Conservation (phyloP, 2,113 vertebrate species). For the Austrofundulus limnaeus region DNA sequence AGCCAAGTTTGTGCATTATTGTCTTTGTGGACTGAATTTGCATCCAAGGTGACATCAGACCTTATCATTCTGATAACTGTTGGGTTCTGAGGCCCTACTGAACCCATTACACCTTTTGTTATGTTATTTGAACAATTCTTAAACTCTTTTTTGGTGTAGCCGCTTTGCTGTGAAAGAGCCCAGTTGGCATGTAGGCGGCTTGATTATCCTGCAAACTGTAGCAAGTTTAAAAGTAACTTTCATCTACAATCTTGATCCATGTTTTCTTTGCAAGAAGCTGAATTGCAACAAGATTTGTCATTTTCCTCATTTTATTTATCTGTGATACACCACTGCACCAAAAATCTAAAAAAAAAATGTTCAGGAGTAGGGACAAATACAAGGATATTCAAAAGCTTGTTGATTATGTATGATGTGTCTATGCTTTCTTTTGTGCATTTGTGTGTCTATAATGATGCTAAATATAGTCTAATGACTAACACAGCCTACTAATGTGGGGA, state of each 20-base stretch:
- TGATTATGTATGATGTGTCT: constrained; percentile 19
- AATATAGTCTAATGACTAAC: constrained; percentile 69
- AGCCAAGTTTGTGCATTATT: too few relatives aligned
- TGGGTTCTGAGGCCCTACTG: background rate
- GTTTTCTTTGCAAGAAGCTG: background rate
- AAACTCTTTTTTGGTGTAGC: too few relatives aligned
- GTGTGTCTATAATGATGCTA: constrained; percentile 43
- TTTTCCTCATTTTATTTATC: background rate
- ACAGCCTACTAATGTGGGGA: constrained; percentile 30
- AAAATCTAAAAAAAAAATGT: too few relatives aligned
- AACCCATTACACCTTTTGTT: background rate
- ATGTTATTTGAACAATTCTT: background rate
- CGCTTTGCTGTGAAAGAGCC: background rate
- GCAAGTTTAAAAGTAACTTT: background rate
- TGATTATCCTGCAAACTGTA: background rate
- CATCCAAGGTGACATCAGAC: background rate
- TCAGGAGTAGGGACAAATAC: background rate
- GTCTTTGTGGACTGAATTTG: background rate
- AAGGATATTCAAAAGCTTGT: background rate
- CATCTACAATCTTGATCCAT: background rate
- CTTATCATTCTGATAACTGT: background rate
- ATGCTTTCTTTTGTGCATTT: constrained; percentile 22
- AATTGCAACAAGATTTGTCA: background rate
- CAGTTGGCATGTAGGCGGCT: background rate
- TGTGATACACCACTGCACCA: too few relatives aligned